Percentiles rank a stretch among this genome's conserved stretches.
Conservation (phyloP, 2,797 vertebrate genomes). For the Gastrophryne carolinensis region DNA sequence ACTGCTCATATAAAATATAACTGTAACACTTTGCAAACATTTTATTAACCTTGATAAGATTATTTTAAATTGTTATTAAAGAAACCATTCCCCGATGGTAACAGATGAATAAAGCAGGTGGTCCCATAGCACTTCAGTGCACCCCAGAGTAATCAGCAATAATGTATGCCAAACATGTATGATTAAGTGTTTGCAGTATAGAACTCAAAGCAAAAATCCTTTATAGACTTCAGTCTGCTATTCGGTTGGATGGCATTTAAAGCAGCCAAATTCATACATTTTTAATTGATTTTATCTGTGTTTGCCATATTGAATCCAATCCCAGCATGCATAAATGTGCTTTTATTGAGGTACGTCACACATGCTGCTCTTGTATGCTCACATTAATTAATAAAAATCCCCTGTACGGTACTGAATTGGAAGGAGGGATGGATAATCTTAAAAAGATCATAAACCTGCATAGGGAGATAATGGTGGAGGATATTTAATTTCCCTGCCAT, state of each 20-base stretch:
- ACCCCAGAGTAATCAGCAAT: background rate
- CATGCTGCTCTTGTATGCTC: background rate
- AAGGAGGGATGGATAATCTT: background rate
- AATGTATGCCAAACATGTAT: background rate
- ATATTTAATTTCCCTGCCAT: background rate
- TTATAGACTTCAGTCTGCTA: background rate
- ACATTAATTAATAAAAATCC: background rate
- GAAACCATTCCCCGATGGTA: background rate
- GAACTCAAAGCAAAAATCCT: background rate
- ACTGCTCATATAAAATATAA: too few species aligned
- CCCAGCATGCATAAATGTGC: background rate
- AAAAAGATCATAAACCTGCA: background rate
- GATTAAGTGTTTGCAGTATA: background rate
- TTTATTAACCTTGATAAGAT: background rate
- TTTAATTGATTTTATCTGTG: background rate
- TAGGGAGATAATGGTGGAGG: background rate
- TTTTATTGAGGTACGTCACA: background rate
- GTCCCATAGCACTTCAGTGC: background rate
- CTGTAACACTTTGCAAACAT: background rate
- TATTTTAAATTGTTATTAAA: background rate
- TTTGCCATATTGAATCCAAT: background rate
- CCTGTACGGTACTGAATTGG: background rate
- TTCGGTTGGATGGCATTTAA: background rate
- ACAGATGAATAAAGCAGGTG: background rate
- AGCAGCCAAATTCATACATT: background rate